phyloP scores from a whole-genome alignment of 2,113 vertebrate genomes.

The Toxotes jaculatrix region DNA sequence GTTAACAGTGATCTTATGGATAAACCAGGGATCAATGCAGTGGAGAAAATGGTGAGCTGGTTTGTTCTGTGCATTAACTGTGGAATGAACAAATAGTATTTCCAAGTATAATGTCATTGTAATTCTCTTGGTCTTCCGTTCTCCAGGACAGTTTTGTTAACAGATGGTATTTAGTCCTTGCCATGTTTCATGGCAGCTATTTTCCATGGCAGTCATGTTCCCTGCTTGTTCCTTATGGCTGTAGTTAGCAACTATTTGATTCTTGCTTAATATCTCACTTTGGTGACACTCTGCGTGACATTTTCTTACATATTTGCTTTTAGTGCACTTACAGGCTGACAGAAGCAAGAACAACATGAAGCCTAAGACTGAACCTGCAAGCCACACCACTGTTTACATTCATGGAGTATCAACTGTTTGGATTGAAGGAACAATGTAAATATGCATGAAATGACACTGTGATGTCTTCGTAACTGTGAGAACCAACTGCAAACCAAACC shows the following conservation, averaged over 20 bases:
- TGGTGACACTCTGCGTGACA: constrained; percentile 11
- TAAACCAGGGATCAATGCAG: neutral
- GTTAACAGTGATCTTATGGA: neutral
- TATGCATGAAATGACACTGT: neutral
- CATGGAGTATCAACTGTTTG: neutral
- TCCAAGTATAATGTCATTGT: constrained; percentile 42
- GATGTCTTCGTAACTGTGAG: neutral
- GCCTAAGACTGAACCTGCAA: neutral
- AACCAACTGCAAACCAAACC: too few species aligned
- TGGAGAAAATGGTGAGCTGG: neutral
- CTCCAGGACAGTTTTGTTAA: constrained; percentile 46
- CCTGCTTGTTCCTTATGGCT: constrained; percentile 43
- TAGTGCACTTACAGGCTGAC: neutral
- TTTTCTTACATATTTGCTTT: constrained; percentile 14
- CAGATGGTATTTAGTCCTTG: constrained; percentile 58
- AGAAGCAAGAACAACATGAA: neutral
- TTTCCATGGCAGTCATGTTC: constrained; percentile 28
- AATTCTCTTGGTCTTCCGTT: constrained; percentile 35
- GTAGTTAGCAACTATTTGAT: constrained; percentile 21
- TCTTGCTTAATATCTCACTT: constrained; percentile 17
- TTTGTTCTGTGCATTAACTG: constrained; percentile 4
- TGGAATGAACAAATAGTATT: constrained; percentile 7
- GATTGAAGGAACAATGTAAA: neutral
- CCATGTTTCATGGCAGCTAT: constrained; percentile 53
- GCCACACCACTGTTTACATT: too few species aligned